These are phyloP conservation scores for Pangasius mekongensis DNA, from an alignment of 2,797 vertebrate species.

Conservation along the genomic window DNA sequence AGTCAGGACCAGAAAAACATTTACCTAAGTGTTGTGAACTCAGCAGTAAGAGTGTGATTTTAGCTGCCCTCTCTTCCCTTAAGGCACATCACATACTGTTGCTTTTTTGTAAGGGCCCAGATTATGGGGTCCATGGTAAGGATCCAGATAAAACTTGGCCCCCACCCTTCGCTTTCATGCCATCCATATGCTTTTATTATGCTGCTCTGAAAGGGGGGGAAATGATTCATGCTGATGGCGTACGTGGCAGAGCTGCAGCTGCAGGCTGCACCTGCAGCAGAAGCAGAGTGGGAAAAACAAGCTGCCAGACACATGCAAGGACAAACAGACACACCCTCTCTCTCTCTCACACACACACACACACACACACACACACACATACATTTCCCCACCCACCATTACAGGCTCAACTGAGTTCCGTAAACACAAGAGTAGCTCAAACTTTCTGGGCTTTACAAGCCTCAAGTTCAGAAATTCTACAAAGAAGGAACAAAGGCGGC, in stretches of 20 bases:
- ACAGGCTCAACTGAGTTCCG: constrained; percentile 55
- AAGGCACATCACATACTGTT: constrained; percentile 30
- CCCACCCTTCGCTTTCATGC: constrained; percentile 55
- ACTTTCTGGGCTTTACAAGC: constrained; percentile 47
- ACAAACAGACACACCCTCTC: constrained; percentile 37
- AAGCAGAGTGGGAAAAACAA: constrained; percentile 66
- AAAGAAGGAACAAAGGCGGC: constrained; percentile 18
- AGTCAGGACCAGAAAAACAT: constrained; percentile 51
- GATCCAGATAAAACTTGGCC: constrained; percentile 55
- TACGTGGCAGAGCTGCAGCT: constrained; percentile 73
- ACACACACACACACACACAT: constrained; percentile 12
- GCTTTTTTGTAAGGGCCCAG: constrained; percentile 41
- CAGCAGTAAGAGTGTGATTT: constrained; percentile 9
- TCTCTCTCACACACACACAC: constrained; percentile 4
- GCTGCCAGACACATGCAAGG: constrained; percentile 66
- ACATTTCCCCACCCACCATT: constrained; percentile 60
- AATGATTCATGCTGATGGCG: constrained; percentile 75
- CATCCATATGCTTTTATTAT: constrained; percentile 70
- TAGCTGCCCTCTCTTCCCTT: constrained; percentile 9
- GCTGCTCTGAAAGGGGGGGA: constrained; percentile 63
- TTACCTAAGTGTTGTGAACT: constrained; percentile 40
- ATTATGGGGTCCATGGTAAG: constrained; percentile 45
- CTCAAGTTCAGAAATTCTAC: constrained; percentile 13
- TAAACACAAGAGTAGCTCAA: constrained; percentile 58
- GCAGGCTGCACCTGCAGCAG: constrained; percentile 76